These are phyloP conservation scores for Dermatophagoides farinae DNA, from an alignment of 1,140 invertebrate species.

Conservation along the genomic window DNA sequence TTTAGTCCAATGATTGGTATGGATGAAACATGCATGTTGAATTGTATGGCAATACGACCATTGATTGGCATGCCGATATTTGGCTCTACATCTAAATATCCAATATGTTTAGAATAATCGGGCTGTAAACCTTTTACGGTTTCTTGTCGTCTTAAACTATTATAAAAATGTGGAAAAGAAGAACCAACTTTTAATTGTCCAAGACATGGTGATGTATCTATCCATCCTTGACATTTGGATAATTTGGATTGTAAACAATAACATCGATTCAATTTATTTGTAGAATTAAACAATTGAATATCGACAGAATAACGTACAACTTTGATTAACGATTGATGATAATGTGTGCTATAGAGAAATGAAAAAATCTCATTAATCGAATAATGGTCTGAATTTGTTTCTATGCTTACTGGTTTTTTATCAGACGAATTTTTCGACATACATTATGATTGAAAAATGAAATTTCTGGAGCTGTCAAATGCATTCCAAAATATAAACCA, in stretches of 20 bases:
- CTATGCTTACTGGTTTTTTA: background rate
- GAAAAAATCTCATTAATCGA: background rate
- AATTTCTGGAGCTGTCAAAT: background rate
- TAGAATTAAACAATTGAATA: background rate
- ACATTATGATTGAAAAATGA: background rate
- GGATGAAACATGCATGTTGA: conserved; percentile 15
- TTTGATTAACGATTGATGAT: background rate
- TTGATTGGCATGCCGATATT: conserved; percentile 28
- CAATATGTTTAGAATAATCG: conserved; percentile 48
- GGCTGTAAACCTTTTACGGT: conserved; percentile 49
- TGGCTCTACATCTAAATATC: conserved; percentile 65
- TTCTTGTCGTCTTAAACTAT: conserved; percentile 48
- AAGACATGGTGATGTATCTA: conserved; percentile 14
- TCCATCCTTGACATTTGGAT: background rate
- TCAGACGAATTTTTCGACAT: background rate
- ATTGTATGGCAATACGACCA: conserved; percentile 15
- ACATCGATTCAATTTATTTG: background rate
- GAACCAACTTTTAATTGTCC: conserved; percentile 57
- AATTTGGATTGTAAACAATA: background rate
- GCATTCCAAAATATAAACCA: background rate
- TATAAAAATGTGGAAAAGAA: conserved; percentile 74
- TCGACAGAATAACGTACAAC: background rate
- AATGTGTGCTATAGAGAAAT: background rate
- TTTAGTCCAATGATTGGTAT: background rate
- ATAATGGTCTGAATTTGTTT: background rate